Base-by-base conservation (phyloP, 2,888 invertebrate species). In the Syrphus vitripennis region DNA sequence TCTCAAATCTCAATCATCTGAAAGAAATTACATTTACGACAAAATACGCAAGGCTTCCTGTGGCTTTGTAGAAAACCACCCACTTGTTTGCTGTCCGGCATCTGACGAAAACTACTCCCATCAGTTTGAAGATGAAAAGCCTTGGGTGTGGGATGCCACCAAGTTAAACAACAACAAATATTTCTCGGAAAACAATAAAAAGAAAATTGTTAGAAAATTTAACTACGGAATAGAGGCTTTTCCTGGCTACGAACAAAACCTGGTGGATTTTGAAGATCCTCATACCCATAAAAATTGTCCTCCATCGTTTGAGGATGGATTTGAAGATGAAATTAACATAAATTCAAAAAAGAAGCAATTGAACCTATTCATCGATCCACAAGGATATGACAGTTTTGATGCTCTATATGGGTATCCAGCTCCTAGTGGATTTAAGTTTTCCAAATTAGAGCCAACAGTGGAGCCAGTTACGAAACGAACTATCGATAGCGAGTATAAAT, bases 181-280 rank as follows among this genome's bases (percentile, higher is more conserved):
- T 21, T 48, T 34, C 14, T 31, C 31, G 5, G 69, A 79, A n/a
- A 74, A 77, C 1, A 63, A 42, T 14, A 74, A 57, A 37, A 82
- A 75, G 69, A 77, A 86, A n/a, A 53, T 78, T 14, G 12, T 48
- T 9, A 67, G 53, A 2, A 86, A 86, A 57, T 50, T 86, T 14
- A 78, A 82, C 34, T 82, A 78, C 14, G 50, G 71, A 12, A 78
- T 82, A n/a, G 81, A 84, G 12, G 74, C 82, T 14, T 79, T 69
- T 21, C 29, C 71, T 1, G 61, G 88, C 24, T 84, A 84, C 6
- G 90, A 91, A 75, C 87, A 79, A 7, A 88, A 89, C 76, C 75
- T 92, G 9, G 88, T 90, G 3, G 90, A 91, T 59, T 91, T 91
- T 81, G 90, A 90, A 48, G 91, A 92, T 88, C 90, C 90, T 6